Evolutionary conservation across 2,797 vertebrate species (phyloP), one percentile per base, ranked within the genome.

Genomic region (Chanos chanos): DNA sequence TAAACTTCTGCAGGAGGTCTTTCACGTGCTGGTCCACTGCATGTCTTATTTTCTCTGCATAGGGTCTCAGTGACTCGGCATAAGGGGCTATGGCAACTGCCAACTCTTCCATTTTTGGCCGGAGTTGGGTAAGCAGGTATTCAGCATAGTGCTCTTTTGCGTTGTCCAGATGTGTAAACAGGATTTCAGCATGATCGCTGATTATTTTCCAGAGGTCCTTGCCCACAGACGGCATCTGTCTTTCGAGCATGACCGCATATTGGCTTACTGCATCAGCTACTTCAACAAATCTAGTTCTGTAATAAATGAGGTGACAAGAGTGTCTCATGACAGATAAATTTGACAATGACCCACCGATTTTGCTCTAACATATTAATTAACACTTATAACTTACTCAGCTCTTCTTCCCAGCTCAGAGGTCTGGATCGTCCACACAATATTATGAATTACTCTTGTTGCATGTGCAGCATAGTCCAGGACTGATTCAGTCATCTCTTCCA

Each of bases 311-410:
- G 48, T 27, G 25, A 58, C 5, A 4, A 31, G 57, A 1, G 5
- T 36, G 33, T 10, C 30, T 34, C 5, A 8, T 9, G 3, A 62
- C n/a, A 4, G 9, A 31, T 3, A 34, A 50, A 28, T 1, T 6
- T 4, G 16, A 5, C n/a, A 61, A 9, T 36, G 55, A 48, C n/a
- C n/a, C n/a, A n/a, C n/a, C n/a, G n/a, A n/a, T n/a, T n/a, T n/a
- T n/a, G n/a, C n/a, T n/a, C n/a, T n/a, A n/a, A n/a, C n/a, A n/a
- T n/a, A n/a, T n/a, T n/a, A n/a, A n/a, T n/a, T n/a, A n/a, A n/a
- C n/a, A n/a, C n/a, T n/a, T 8, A 40, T 36, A 19, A 86, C 88
- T 77, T 76, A 93, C 92, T 90, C 90, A 64, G 92, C 65, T 60
- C 92, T 87, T 71, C 86, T 79, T 40, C 86, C 87, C 47, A 92